Base-by-base conservation (phyloP, 2,888 invertebrate species). In the Dicyrtoma fusca region DNA sequence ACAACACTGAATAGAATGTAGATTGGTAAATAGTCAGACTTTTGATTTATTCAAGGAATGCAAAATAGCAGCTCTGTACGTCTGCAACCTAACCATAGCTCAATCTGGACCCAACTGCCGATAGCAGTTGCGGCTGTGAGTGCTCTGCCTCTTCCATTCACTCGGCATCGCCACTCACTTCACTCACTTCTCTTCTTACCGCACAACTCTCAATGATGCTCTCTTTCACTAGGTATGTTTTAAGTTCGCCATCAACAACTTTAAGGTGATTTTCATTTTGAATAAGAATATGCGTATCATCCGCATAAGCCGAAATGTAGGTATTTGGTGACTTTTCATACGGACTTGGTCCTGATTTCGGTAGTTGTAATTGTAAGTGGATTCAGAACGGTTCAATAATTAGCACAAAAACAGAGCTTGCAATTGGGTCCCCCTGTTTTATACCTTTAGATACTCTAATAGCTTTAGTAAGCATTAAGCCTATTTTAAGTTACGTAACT, bases 351-450 rank as follows among this genome's bases (percentile, higher is more conserved):
- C 55, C 55, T n/a, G 17, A 3, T 3, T 3, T 13, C 4, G 13
- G 17, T 19, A 55, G 21, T 13, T 57, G 1, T 19, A 14, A 11
- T 4, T 21, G 14, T 14, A 57, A 11, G 1, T 26, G 1, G 3
- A 14, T 1, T 1, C 45, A 14, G 13, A 47, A 25, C 3, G 64
- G 64, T 21, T 64, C 64, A 14, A 45, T 10, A 6, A 21, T 21
- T 1, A 64, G 14, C 3, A 64, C 45, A 47, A 21, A 64, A 1
- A 64, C 4, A 14, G 25, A 11, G 1, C 19, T 19, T 13, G 64
- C 49, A 8, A 49, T 19, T 3, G 45, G 49, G 13, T 49, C 25
- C 3, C 64, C 64, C 23, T 64, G 64, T 25, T 64, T 64, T 10
- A 64, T 21, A 14, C 64, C 64, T 49, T 14, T 21, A 11, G 8